These are phyloP conservation scores for Eulemur rufifrons DNA, from an alignment of 2,113 vertebrate genomes.

Conservation along the genomic window DNA sequence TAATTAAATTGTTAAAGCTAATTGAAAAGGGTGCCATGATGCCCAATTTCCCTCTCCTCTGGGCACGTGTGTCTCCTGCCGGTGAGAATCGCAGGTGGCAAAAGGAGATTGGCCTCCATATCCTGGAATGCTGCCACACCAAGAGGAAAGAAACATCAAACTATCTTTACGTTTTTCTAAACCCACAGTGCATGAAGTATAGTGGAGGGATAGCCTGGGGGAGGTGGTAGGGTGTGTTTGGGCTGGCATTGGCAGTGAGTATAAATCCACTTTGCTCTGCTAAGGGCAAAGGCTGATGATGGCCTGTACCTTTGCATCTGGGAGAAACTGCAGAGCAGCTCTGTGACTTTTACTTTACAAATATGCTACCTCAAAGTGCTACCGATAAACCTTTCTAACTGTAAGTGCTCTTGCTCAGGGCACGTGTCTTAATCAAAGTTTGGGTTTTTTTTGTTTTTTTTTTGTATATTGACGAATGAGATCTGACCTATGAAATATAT, in stretches of 20 bases:
- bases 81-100: not conserved
- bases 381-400: slow-evolving; percentile 70
- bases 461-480: slow-evolving; percentile 58
- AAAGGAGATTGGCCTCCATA: not conserved
- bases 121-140: not conserved
- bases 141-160: not conserved
- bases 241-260: not conserved
- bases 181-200: not conserved
- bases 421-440: slow-evolving; percentile 60
- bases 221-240: not conserved
- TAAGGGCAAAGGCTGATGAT: not conserved
- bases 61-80: not conserved
- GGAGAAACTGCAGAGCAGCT: slow-evolving; percentile 52
- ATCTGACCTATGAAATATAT: slow-evolving; percentile 64
- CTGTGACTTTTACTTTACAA: slow-evolving; percentile 60
- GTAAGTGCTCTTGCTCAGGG: slow-evolving; percentile 56
- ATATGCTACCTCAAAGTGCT: slow-evolving; percentile 78
- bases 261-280: not conserved
- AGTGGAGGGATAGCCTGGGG: not conserved
- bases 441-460: not conserved
- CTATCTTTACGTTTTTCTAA: not conserved
- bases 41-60: not conserved
- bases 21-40: not conserved
- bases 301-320: not conserved
- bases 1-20: not conserved